phyloP scores from a whole-genome alignment of 2,113 vertebrate genomes.

The Caretta caretta region DNA sequence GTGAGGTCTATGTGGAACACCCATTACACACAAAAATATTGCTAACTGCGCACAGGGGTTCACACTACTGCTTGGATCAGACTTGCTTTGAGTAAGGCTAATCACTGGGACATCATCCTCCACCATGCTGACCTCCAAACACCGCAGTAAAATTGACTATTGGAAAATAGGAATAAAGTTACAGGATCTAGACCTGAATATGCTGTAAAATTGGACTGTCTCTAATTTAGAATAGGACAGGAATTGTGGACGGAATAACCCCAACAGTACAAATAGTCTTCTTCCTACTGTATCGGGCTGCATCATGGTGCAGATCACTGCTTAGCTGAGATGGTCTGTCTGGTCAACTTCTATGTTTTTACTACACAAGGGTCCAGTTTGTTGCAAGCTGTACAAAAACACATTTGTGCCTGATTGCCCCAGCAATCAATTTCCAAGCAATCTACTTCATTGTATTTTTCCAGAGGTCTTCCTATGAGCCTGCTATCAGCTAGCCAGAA shows the following conservation, averaged over 20 bases:
- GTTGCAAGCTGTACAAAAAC: not conserved
- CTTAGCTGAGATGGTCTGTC: not conserved
- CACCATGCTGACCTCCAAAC: not conserved
- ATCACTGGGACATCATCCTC: not conserved
- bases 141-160: not conserved
- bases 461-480: conserved; percentile 11
- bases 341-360: not conserved
- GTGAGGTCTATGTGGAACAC: not conserved
- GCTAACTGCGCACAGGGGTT: not conserved
- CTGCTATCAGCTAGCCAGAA: not conserved
- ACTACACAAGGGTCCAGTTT: not conserved
- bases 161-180: not conserved
- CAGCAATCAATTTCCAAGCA: not conserved
- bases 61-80: not conserved
- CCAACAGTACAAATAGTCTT: not conserved
- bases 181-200: not conserved
- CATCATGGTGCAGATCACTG: not conserved
- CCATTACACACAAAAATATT: conserved; percentile 20
- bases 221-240: not conserved
- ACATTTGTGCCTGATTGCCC: not conserved
- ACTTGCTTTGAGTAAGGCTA: not conserved
- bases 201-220: not conserved
- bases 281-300: not conserved
- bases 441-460: not conserved
- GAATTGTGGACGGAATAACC: not conserved